Conservation (phyloP, 2,113 vertebrate species). For the Propithecus coquereli region DNA sequence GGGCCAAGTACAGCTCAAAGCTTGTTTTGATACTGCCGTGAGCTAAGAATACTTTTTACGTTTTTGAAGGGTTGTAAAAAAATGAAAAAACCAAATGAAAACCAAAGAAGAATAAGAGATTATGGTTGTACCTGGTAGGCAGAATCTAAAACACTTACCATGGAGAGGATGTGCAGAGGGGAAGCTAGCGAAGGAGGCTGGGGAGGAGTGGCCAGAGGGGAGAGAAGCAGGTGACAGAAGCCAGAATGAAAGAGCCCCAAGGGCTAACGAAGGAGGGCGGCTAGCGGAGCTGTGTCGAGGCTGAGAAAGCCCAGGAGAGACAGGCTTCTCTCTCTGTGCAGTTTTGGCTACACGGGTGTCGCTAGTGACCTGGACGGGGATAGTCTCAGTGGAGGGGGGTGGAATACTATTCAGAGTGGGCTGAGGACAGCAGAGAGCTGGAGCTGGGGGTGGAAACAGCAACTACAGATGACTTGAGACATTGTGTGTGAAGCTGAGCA, state of each 20-base stretch:
- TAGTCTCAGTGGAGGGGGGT: neutral
- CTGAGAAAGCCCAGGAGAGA: neutral
- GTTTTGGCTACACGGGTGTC: neutral
- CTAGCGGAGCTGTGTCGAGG: too few relatives aligned
- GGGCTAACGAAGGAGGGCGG: too few relatives aligned
- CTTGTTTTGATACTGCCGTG: neutral
- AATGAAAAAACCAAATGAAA: neutral
- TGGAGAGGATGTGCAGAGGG: neutral
- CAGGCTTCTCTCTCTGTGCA: too few relatives aligned
- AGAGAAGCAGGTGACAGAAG: neutral
- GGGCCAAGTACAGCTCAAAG: neutral
- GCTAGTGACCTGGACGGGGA: neutral
- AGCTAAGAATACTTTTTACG: neutral
- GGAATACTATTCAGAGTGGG: neutral
- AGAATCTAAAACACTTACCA: neutral
- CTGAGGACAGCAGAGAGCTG: neutral
- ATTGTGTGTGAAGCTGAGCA: neutral
- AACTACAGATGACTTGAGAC: neutral
- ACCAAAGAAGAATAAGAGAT: neutral
- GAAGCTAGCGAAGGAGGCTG: neutral
- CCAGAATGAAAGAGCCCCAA: neutral
- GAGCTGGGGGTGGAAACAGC: neutral
- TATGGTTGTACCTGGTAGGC: neutral
- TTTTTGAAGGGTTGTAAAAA: neutral
- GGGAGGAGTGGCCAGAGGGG: neutral